Percentiles rank a stretch among this genome's conserved stretches.
These are phyloP conservation scores for Lasius platythorax DNA, from an alignment of 2,888 invertebrate species.

Conservation along the genomic window DNA sequence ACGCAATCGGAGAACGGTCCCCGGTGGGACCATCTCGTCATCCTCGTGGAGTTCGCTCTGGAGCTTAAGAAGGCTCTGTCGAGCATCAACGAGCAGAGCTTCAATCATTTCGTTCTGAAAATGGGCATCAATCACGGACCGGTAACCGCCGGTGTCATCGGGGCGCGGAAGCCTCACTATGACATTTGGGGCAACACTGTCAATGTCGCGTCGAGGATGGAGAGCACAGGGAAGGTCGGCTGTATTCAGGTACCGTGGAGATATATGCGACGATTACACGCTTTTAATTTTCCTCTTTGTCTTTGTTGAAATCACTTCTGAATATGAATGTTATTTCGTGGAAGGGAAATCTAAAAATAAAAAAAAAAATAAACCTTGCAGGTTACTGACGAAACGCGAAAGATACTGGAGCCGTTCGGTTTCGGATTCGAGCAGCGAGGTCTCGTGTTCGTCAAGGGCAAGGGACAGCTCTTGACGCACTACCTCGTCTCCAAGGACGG, in stretches of 20 bases:
- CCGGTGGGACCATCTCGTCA: conserved; percentile 94
- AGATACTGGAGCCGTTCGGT: conserved; percentile 95
- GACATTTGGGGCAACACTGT: conserved; percentile 99
- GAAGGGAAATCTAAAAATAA: not conserved
- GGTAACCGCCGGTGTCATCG: conserved; percentile 98
- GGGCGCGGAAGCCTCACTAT: conserved; percentile 97
- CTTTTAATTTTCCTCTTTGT: not conserved
- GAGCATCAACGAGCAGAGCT: conserved; percentile 97
- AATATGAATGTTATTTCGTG: not conserved
- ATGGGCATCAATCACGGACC: conserved; percentile 98
- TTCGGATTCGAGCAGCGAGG: conserved; percentile 98
- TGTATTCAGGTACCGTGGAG: conserved; percentile 92
- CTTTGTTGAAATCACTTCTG: not conserved
- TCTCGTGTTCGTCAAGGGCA: conserved; percentile 98
- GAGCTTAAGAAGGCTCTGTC: conserved; percentile 96
- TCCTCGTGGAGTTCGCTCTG: conserved; percentile 95
- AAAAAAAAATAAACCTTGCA: conserved; percentile 83
- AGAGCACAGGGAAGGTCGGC: conserved; percentile 98
- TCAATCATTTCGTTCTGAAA: conserved; percentile 97
- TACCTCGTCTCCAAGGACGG: conserved; percentile 90
- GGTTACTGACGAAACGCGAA: conserved; percentile 98
- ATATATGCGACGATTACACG: not conserved
- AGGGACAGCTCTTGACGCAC: conserved; percentile 98
- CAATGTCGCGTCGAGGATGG: conserved; percentile 99
- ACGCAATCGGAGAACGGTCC: conserved; percentile 77